phyloP scores from a whole-genome alignment of 2,113 vertebrate species.

The Gorsachius goisagi region DNA sequence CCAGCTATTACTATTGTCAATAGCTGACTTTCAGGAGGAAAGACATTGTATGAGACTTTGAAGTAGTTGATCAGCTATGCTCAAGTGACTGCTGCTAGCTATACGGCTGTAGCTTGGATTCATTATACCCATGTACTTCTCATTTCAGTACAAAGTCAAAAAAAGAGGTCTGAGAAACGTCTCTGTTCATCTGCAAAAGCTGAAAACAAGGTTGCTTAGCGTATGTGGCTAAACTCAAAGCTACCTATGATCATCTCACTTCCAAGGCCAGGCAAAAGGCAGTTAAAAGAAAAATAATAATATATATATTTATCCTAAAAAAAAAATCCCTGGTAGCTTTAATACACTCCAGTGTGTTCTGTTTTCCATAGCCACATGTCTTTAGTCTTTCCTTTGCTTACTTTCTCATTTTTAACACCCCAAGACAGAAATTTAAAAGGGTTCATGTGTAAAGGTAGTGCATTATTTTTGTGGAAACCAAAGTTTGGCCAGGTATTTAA shows the following conservation, averaged over 20 bases:
- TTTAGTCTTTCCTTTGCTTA: background rate
- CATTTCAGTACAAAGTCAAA: background rate
- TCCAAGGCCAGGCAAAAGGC: background rate
- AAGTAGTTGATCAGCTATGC: constrained; percentile 8
- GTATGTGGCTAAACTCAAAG: background rate
- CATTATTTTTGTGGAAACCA: background rate
- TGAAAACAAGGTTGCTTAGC: background rate
- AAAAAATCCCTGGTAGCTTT: background rate
- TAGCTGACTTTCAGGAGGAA: background rate
- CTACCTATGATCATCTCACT: background rate
- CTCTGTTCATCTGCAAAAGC: background rate
- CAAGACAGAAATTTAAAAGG: background rate
- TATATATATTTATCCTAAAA: background rate
- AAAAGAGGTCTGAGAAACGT: background rate
- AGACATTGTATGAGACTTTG: background rate
- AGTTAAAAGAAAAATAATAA: background rate
- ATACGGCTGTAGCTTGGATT: background rate
- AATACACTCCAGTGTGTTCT: background rate
- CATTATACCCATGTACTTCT: background rate
- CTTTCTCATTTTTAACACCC: background rate
- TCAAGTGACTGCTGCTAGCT: background rate
- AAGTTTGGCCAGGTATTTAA: background rate
- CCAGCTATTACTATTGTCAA: constrained; percentile 9
- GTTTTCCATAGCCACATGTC: background rate
- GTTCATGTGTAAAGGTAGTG: background rate